phyloP scores from a whole-genome alignment of 1,140 invertebrate genomes.

The Ceratina japonica region DNA sequence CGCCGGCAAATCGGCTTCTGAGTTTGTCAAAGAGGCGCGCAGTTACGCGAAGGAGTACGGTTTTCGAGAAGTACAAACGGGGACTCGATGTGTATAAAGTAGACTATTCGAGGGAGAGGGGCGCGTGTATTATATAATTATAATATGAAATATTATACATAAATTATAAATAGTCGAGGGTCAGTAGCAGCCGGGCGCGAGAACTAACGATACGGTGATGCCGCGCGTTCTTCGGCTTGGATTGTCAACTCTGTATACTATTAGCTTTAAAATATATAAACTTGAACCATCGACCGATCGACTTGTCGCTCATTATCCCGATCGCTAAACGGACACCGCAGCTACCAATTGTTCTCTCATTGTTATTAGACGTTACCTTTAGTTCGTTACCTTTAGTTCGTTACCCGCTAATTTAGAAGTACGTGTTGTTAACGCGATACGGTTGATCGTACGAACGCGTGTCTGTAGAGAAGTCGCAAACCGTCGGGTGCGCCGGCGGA shows the following conservation, averaged over 20 bases:
- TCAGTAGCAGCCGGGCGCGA: slow-evolving; percentile 20
- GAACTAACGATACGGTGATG: neutral
- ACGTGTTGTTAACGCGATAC: no score
- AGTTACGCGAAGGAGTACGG: neutral
- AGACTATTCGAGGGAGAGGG: slow-evolving; percentile 2
- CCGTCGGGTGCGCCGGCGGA: no score
- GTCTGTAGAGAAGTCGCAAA: no score
- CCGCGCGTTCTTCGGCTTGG: no score
- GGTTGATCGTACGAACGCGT: no score
- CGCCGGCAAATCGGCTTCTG: neutral
- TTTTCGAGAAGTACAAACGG: slow-evolving; percentile 63
- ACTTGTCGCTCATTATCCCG: neutral
- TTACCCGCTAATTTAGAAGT: no score
- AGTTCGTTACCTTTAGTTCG: no score
- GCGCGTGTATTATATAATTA: slow-evolving; percentile 53
- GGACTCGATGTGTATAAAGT: slow-evolving; percentile 54
- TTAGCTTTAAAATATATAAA: slow-evolving; percentile 47
- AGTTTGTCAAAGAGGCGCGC: no score
- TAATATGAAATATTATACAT: slow-evolving; percentile 46
- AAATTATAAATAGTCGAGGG: slow-evolving; percentile 52
- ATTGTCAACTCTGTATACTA: slow-evolving; percentile 32
- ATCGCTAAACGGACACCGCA: no score
- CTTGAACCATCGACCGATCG: slow-evolving; percentile 14
- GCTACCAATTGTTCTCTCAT: no score
- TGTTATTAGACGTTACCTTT: no score